phyloP scores from a whole-genome alignment of 2,113 vertebrate genomes.

The Melospiza melodia region DNA sequence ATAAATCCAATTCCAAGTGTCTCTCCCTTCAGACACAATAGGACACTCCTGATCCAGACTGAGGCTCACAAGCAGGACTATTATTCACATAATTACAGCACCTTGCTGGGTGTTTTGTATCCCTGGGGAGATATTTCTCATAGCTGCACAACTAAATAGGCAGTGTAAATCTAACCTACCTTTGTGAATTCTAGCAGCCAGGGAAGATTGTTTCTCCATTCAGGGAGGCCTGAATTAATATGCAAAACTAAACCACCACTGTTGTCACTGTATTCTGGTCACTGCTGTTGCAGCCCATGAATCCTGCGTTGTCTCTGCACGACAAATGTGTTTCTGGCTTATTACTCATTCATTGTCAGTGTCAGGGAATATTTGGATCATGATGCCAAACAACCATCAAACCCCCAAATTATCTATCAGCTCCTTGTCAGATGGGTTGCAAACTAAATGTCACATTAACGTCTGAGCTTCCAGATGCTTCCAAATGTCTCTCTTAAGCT shows the following conservation, averaged over 20 bases:
- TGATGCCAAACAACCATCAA: conserved; percentile 63
- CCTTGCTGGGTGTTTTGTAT: background rate
- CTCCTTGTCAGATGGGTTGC: conserved; percentile 23
- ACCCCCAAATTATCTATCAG: conserved; percentile 62
- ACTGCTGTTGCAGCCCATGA: background rate
- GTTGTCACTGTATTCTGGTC: background rate
- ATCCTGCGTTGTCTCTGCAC: conserved; percentile 13
- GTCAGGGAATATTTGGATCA: conserved; percentile 39
- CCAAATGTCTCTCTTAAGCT: background rate
- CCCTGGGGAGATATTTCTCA: background rate
- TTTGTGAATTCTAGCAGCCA: background rate
- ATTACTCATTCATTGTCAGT: conserved; percentile 54
- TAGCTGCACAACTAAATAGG: background rate
- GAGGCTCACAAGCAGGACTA: background rate
- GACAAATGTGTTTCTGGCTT: conserved; percentile 29
- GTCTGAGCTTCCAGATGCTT: conserved; percentile 36
- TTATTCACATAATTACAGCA: background rate
- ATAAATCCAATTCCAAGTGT: background rate
- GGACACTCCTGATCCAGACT: background rate
- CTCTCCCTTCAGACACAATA: background rate
- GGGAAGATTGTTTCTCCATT: background rate
- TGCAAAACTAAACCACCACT: background rate
- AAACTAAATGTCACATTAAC: conserved; percentile 40
- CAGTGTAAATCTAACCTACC: rapidly evolving
- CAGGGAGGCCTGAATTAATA: background rate